Evolutionary conservation across 2,888 invertebrate species (phyloP).

Genomic region (Stenolophus ochropezus): DNA sequence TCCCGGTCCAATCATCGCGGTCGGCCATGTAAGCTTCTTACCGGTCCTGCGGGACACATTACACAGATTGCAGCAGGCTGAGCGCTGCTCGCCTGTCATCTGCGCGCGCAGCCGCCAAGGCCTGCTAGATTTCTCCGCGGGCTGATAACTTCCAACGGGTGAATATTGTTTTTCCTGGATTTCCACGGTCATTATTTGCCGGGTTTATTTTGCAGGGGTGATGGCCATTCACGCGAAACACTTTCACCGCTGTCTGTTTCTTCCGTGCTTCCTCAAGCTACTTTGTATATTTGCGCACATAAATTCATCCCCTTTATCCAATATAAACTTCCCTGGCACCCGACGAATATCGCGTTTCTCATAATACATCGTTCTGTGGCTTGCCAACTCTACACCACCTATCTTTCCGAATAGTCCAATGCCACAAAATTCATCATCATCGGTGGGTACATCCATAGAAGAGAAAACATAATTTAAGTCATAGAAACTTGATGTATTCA

Average conservation of each 20-base stretch:
- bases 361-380: too few species aligned
- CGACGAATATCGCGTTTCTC: too few species aligned
- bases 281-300: not conserved
- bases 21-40: constrained; percentile 70
- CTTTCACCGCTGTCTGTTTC: not conserved
- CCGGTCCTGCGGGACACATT: constrained; percentile 70
- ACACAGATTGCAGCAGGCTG: constrained; percentile 70
- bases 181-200: constrained; percentile 4
- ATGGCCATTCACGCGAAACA: not conserved
- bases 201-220: not conserved
- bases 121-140: constrained; percentile 13
- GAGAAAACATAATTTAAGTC: too few species aligned
- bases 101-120: not conserved
- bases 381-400: too few species aligned
- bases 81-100: not conserved
- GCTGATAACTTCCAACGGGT: constrained; percentile 27
- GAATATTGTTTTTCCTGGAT: constrained; percentile 32
- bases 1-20: constrained; percentile 69
- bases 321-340: not conserved
- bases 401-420: too few species aligned
- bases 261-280: not conserved
- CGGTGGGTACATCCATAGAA: too few species aligned
- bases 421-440: too few species aligned
- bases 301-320: not conserved
- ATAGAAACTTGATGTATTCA: too few species aligned